Base-by-base conservation (phyloP, 2,797 vertebrate species). In the Streptopelia turtur region DNA sequence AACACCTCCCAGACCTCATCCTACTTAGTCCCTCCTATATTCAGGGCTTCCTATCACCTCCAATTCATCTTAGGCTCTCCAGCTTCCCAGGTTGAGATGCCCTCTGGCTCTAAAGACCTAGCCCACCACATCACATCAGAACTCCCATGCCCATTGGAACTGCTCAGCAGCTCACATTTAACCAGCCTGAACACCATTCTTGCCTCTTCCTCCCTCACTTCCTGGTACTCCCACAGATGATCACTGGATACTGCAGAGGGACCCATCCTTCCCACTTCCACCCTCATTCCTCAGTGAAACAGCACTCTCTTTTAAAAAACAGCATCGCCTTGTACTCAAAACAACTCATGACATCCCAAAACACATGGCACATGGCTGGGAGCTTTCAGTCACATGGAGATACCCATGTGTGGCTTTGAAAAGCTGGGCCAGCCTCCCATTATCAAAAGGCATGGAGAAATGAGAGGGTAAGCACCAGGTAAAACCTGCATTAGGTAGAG, bases 41-140 rank as follows among this genome's bases (percentile, higher is more conserved):
- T 52, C 30, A 43, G 31, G 13, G 28, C 18, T 23, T 72, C 43
- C n/a, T 53, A 12, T 33, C 50, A 78, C 14, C 22, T 35, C 39
- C 13, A 71, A 43, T 59, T 69, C n/a, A 14, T 16, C 57, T 56
- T 14, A n/a, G 61, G 39, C 5, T 87, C 27, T 57, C 24, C 33
- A n/a, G 22, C 16, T 10, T 70, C 35, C 12, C 35, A 55, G 1
- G 11, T 10, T 0, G 0, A 66, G 30, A 55, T 18, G 8, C 74
- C 20, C 22, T 61, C 23, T 4, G 6, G 25, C 11, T 57, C 53
- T 31, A 28, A 78, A 82, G 64, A 57, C 17, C 16, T n/a, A 59
- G 53, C 22, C 9, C 41, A 60, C 14, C 14, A 24, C 63, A 64
- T 33, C 60, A 72, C 33, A 31, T 68, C 66, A 65, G 61, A 92